A percentile compares a stretch with the other conserved stretches of the same genome.
phyloP scores from a whole-genome alignment of 2,797 vertebrate genomes.

The Kryptolebias ocellatus region DNA sequence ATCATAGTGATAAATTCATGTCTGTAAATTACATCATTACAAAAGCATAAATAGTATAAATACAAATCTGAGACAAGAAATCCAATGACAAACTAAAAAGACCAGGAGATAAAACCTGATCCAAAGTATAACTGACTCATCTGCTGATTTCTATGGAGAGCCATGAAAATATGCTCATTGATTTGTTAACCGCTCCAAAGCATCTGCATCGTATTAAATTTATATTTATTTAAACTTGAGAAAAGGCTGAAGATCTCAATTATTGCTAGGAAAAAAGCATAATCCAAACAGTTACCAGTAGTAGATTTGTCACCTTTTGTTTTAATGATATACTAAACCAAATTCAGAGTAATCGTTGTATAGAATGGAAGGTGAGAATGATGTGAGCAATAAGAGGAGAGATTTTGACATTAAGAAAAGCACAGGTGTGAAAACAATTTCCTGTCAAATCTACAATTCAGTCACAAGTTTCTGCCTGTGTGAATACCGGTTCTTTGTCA shows the following conservation, averaged over 20 bases:
- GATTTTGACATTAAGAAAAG: background rate
- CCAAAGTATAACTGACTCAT: background rate
- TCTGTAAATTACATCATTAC: too few relatives aligned
- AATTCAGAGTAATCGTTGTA: background rate
- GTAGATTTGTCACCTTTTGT: background rate
- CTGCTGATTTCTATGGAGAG: background rate
- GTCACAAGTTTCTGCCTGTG: background rate
- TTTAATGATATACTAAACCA: background rate
- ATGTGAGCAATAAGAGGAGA: background rate
- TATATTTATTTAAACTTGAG: background rate
- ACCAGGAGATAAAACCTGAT: background rate
- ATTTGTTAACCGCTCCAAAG: background rate
- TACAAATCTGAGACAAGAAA: too few relatives aligned
- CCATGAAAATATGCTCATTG: background rate
- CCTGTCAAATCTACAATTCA: background rate
- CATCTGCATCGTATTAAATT: conserved; percentile 1
- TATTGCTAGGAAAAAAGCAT: background rate
- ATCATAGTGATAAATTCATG: too few relatives aligned
- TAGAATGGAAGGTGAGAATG: background rate
- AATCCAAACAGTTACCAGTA: background rate
- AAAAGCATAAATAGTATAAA: too few relatives aligned
- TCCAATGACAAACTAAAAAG: too few relatives aligned
- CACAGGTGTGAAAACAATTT: background rate
- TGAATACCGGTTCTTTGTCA: background rate
- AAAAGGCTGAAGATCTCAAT: background rate